phyloP scores from a whole-genome alignment of 2,797 vertebrate genomes.

The Dermochelys coriacea region DNA sequence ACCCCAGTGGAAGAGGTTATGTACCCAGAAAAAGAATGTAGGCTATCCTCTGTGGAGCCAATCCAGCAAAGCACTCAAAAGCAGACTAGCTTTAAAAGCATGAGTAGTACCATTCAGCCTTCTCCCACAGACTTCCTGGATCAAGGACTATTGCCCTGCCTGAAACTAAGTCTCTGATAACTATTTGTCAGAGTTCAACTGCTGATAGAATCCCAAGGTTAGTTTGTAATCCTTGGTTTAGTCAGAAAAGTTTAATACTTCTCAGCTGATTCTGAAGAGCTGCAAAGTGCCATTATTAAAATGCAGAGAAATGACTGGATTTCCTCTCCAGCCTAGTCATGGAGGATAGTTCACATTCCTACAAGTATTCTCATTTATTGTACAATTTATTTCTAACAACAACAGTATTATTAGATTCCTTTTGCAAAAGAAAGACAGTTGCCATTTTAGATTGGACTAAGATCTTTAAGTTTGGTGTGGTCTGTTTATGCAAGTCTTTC shows the following conservation, averaged over 20 bases:
- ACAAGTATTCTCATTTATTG: background rate
- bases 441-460: background rate
- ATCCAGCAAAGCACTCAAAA: background rate
- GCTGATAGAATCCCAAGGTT: background rate
- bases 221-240: background rate
- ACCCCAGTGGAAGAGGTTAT: background rate
- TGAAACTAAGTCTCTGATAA: background rate
- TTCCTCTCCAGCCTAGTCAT: background rate
- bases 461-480: background rate
- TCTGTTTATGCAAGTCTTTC: background rate
- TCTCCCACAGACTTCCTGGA: background rate
- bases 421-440: background rate
- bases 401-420: background rate
- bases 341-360: too few species aligned
- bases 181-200: background rate
- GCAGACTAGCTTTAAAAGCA: background rate
- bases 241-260: background rate
- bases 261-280: background rate
- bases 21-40: background rate
- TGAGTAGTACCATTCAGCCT: background rate
- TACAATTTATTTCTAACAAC: background rate
- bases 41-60: too few species aligned
- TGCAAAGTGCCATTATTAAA: background rate
- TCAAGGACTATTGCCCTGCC: background rate
- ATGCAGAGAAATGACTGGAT: background rate